Evolutionary conservation across 2,113 vertebrate species (phyloP).

Genomic region (Mobula hypostoma): DNA sequence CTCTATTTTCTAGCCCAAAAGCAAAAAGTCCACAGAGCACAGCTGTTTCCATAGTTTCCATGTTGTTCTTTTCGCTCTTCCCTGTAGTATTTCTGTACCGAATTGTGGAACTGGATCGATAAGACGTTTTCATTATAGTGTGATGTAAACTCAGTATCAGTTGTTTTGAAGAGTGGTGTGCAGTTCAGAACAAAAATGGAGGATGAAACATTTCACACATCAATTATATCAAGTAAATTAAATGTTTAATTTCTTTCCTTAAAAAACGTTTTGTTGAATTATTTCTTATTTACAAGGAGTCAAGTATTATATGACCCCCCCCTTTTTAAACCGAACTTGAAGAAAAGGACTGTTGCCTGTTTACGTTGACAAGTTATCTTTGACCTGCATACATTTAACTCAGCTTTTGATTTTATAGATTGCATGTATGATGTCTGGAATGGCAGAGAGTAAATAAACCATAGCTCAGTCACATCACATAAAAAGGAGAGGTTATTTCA

Average conservation of each 20-base stretch:
- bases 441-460: background rate
- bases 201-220: background rate
- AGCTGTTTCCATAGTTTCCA: constrained; percentile 1
- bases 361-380: constrained; percentile 13
- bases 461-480: constrained; percentile 6
- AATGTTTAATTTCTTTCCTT: constrained; percentile 25
- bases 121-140: constrained; percentile 1
- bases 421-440: background rate
- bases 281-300: constrained; percentile 35
- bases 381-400: background rate
- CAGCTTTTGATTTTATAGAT: constrained; percentile 17
- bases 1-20: constrained; percentile 33
- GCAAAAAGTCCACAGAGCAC: constrained; percentile 24
- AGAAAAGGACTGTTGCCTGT: constrained; percentile 23
- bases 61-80: constrained; percentile 35
- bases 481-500: constrained; percentile 15
- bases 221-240: constrained; percentile 32
- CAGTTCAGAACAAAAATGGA: constrained; percentile 32
- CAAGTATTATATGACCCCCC: constrained; percentile 15
- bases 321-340: background rate
- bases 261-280: constrained; percentile 7
- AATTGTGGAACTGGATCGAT: constrained; percentile 21
- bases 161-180: constrained; percentile 24
- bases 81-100: constrained; percentile 30
- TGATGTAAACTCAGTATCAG: background rate